Evolutionary conservation across 2,797 vertebrate genomes (phyloP).

Genomic region (Etheostoma nigrum): DNA sequence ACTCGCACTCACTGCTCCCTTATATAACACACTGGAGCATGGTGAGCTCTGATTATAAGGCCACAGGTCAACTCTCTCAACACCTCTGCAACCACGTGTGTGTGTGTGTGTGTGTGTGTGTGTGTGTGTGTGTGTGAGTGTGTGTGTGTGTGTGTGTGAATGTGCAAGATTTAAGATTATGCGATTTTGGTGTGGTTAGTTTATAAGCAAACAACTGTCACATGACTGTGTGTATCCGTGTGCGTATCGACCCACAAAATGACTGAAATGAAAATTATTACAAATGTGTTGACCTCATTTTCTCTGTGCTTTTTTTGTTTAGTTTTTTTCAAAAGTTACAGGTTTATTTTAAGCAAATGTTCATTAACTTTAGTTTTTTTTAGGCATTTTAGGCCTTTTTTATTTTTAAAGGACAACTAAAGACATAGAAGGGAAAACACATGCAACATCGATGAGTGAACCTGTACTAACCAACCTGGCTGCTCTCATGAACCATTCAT

Average conservation of each 20-base stretch:
- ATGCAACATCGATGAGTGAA: too few species aligned
- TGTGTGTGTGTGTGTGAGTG: slow-evolving; percentile 4
- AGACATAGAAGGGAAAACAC: too few species aligned
- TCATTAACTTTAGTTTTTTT: too few species aligned
- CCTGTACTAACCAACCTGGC: too few species aligned
- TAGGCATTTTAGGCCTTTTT: too few species aligned
- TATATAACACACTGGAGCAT: slow-evolving; percentile 76
- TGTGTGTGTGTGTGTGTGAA: slow-evolving; percentile 25
- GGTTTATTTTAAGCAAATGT: too few species aligned
- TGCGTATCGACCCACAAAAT: not conserved
- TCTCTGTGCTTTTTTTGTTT: not conserved
- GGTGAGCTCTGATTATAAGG: slow-evolving; percentile 67
- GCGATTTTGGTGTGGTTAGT: slow-evolving; percentile 19
- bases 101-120: slow-evolving; percentile 28
- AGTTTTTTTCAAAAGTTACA: not conserved
- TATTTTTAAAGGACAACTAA: too few species aligned
- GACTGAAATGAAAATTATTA: not conserved
- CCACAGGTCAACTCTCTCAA: slow-evolving; percentile 76
- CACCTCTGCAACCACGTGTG: slow-evolving; percentile 66
- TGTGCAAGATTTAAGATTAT: slow-evolving; percentile 54
- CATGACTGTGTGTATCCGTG: not conserved
- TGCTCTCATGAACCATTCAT: too few species aligned
- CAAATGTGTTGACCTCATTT: not conserved
- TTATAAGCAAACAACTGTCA: slow-evolving; percentile 4
- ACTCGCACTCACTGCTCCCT: slow-evolving; percentile 71